Evolutionary conservation across 2,888 invertebrate species (phyloP).

Genomic region (Calameuta filiformis): DNA sequence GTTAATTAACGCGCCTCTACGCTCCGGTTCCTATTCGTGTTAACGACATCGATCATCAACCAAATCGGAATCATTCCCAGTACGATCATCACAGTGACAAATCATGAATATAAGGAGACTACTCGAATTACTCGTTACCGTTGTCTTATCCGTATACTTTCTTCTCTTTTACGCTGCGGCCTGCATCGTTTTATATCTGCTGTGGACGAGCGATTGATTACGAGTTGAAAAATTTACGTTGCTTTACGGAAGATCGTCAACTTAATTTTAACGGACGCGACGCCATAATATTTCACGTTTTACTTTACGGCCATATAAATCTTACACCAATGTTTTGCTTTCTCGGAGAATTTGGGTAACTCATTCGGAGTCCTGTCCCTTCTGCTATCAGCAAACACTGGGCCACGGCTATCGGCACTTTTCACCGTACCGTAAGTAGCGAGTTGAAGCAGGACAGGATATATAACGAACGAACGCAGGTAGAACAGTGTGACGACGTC

Average conservation of each 20-base stretch:
- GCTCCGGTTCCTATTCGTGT: conserved; percentile 18
- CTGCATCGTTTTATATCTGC: conserved; percentile 46
- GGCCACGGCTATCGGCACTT: background rate
- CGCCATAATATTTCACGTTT: background rate
- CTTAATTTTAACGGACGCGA: background rate
- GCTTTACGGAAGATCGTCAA: background rate
- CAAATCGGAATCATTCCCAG: background rate
- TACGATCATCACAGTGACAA: background rate
- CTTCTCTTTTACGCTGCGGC: conserved; percentile 53
- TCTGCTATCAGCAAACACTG: background rate
- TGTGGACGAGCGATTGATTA: conserved; percentile 38
- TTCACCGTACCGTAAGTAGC: background rate
- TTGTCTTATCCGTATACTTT: conserved; percentile 55
- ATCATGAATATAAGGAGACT: conserved; percentile 46
- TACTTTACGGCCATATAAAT: background rate
- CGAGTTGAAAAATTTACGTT: background rate
- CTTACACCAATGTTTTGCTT: no score
- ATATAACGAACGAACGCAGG: conserved; percentile 34
- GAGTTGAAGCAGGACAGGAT: background rate
- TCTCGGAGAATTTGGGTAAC: background rate
- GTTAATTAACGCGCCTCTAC: conserved; percentile 5
- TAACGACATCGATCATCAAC: conserved; percentile 10
- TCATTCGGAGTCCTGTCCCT: background rate
- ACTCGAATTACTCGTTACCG: conserved; percentile 51
- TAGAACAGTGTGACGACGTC: conserved; percentile 57